Percentiles rank a stretch among this genome's conserved stretches.
These are phyloP conservation scores for Glyphotaelius pellucidus DNA, from an alignment of 2,888 invertebrate genomes.

Conservation along the genomic window DNA sequence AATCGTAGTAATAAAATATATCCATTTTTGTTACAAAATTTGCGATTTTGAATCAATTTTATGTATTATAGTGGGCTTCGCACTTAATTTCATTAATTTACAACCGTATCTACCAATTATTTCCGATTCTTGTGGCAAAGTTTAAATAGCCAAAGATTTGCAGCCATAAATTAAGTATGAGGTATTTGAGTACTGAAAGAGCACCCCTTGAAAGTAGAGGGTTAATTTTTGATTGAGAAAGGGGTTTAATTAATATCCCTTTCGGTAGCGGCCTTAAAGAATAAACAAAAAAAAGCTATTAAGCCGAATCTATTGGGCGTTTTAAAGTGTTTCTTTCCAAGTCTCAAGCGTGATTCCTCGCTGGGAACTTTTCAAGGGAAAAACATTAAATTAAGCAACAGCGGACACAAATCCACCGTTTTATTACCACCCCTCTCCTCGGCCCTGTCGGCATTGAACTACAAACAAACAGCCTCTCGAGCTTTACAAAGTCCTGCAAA, in stretches of 20 bases:
- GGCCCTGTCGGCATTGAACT: constrained; percentile 59
- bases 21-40: not conserved
- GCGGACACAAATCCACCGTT: constrained; percentile 57
- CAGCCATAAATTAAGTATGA: not conserved
- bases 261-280: constrained; percentile 8
- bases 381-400: constrained; percentile 44
- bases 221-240: constrained; percentile 8
- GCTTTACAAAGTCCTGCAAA: constrained; percentile 65
- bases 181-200: not conserved
- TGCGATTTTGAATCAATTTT: no score
- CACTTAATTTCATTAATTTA: not conserved
- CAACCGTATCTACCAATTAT: not conserved
- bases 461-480: constrained; percentile 59
- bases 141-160: not conserved
- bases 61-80: not conserved
- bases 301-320: constrained; percentile 35
- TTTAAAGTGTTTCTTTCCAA: constrained; percentile 31
- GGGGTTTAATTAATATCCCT: constrained; percentile 22
- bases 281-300: constrained; percentile 41
- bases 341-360: constrained; percentile 39
- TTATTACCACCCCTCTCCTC: constrained; percentile 53
- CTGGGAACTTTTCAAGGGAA: constrained; percentile 30
- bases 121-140: not conserved
- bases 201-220: not conserved
- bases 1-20: not conserved